phyloP scores from a whole-genome alignment of 2,888 invertebrate genomes.

The Drymonia ruficornis region DNA sequence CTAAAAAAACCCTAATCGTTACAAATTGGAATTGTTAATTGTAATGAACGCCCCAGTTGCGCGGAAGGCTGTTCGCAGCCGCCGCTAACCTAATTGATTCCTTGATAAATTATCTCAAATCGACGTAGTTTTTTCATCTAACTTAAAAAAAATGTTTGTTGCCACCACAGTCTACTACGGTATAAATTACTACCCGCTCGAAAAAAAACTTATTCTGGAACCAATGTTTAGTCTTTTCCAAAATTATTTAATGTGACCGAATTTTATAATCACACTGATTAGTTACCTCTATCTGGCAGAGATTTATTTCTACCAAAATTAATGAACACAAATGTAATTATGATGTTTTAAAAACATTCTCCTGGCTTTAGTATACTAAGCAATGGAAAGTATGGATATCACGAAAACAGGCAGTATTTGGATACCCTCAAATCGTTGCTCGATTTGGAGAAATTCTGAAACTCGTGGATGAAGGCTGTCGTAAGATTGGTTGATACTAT shows the following conservation, averaged over 20 bases:
- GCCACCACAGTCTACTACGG: no score
- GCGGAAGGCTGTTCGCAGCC: conserved; percentile 27
- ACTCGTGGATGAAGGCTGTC: no score
- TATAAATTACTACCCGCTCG: no score
- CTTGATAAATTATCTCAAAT: conserved; percentile 37
- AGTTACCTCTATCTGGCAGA: no score
- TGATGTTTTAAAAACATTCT: not conserved
- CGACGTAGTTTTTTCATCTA: conserved; percentile 24
- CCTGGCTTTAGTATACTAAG: not conserved
- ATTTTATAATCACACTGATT: no score
- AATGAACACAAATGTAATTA: not conserved
- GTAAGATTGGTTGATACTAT: no score
- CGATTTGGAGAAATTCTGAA: not conserved
- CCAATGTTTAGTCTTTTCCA: no score
- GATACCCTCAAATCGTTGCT: conserved; percentile 15
- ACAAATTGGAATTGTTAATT: conserved; percentile 34
- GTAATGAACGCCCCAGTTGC: conserved; percentile 33
- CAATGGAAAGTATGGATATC: not conserved
- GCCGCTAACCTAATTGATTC: conserved; percentile 37
- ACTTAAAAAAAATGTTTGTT: no score
- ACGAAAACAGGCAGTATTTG: not conserved
- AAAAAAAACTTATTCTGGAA: no score
- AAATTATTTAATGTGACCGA: no score
- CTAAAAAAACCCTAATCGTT: not conserved
- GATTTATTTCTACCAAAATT: not conserved